These are phyloP conservation scores for Cyrtorhinus lividipennis DNA, from an alignment of 1,140 invertebrate species.

Conservation along the genomic window DNA sequence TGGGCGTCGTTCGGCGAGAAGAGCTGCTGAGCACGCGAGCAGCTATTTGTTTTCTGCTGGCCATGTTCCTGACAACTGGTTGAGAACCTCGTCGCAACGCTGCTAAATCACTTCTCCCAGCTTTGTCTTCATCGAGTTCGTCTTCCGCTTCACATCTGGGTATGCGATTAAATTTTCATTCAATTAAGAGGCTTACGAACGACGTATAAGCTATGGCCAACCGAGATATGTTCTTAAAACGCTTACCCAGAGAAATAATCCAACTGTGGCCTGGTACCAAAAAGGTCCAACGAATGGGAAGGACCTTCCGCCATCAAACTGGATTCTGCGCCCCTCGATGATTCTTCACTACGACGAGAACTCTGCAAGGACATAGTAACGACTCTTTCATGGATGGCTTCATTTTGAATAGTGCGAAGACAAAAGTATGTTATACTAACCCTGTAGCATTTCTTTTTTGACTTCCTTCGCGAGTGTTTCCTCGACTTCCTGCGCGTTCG, in stretches of 20 bases:
- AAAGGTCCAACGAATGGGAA: constrained; percentile 13
- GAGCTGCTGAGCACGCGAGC: constrained; percentile 9
- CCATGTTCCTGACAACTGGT: constrained; percentile 4
- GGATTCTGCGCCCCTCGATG: background rate
- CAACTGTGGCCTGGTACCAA: constrained; percentile 16
- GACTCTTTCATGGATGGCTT: no score
- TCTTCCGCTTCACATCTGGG: constrained; percentile 20
- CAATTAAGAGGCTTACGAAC: background rate
- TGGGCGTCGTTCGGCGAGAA: constrained; percentile 7
- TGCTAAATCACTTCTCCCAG: background rate
- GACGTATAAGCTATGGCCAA: background rate
- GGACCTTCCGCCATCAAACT: background rate
- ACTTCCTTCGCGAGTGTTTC: constrained; percentile 4
- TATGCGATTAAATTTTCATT: no score
- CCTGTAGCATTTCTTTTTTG: constrained; percentile 11
- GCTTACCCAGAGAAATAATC: constrained; percentile 21
- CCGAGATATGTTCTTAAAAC: background rate
- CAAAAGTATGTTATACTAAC: no score
- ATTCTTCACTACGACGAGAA: no score
- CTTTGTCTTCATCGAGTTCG: constrained; percentile 12
- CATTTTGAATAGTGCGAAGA: no score
- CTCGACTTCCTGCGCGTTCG: constrained; percentile 8
- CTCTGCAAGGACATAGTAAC: no score
- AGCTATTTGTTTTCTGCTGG: constrained; percentile 13
- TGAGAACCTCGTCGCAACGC: background rate